Percentiles rank a stretch among this genome's conserved stretches.
These are phyloP conservation scores for Eumaeus atala DNA, from an alignment of 1,140 invertebrate species.

Conservation along the genomic window DNA sequence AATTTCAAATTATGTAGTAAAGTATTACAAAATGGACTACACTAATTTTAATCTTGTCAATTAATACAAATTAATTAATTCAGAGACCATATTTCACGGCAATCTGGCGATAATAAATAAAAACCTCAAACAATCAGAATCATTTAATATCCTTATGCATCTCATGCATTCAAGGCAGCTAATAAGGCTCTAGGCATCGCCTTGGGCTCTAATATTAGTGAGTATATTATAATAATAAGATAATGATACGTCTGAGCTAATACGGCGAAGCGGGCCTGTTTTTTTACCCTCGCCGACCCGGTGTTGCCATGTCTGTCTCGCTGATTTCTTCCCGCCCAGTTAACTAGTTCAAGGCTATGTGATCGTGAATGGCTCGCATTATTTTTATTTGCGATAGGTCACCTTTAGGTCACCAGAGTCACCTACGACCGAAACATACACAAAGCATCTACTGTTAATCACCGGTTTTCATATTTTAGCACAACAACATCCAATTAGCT, in stretches of 20 bases:
- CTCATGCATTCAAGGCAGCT: not conserved
- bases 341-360: constrained; percentile 67
- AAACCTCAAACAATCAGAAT: constrained; percentile 2
- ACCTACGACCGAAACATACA: too few species aligned
- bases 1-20: too few species aligned
- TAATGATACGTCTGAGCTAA: constrained; percentile 66
- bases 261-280: constrained; percentile 48
- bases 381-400: constrained; percentile 54
- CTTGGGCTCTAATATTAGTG: constrained; percentile 27
- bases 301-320: constrained; percentile 57
- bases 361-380: constrained; percentile 57
- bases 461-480: constrained; percentile 10
- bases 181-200: constrained; percentile 12
- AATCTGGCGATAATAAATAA: not conserved
- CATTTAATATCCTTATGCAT: constrained; percentile 7
- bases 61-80: too few species aligned
- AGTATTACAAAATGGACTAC: too few species aligned
- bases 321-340: constrained; percentile 53
- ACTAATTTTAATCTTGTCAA: too few species aligned
- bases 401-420: constrained; percentile 56
- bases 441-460: constrained; percentile 36
- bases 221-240: constrained; percentile 60
- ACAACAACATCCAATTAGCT: not conserved
- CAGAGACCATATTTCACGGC: not conserved
- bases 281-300: constrained; percentile 47